Base-by-base conservation (phyloP, 2,113 vertebrate species). In the Stomatorhinus ivindoensis region DNA sequence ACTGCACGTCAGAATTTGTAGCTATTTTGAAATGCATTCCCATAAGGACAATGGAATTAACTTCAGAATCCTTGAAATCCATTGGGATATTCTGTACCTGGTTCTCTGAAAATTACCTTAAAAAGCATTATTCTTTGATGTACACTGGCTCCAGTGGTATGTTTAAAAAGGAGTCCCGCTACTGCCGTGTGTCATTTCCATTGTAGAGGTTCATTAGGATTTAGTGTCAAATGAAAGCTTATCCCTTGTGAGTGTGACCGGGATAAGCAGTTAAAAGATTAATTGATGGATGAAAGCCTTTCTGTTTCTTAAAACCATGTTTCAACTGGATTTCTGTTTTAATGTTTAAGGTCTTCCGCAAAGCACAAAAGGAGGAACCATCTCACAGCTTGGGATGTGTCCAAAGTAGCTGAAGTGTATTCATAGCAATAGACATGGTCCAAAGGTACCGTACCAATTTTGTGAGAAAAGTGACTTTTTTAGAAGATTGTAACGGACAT, bases 291-390 rank as follows among this genome's bases (percentile, higher is more conserved):
- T 69, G 61, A 69, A 69, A 69, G 10, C 61, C 61, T 69, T 69
- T 69, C n/a, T 31, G 61, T 27, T 69, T 69, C 58, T 65, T 11
- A 69, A 69, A 31, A 80, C 35, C 35, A 39, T 39, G 35, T 80
- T 80, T n/a, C 31, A 80, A 39, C 73, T 80, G 35, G 73, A 80
- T 42, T 39, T 42, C 73, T 80, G 31, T 73, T 31, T 82, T 42
- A 21, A 82, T 82, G 82, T 24, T n/a, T n/a, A 51, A 89, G 50
- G 88, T 89, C 88, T 89, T 89, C 88, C 88, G 6, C 31, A 73
- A 73, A 89, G 88, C 48, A 89, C 50, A 82, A 19, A 35, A n/a
- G 9, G 35, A 89, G 35, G 50, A 17, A 65, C 88, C 13, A 4
- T 55, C 50, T 89, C 39, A 58, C 39, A 10, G 3, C 88, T 35